These are phyloP conservation scores for Chaetogeoica ovagalla DNA, from an alignment of 2,888 invertebrate species.

Conservation along the genomic window DNA sequence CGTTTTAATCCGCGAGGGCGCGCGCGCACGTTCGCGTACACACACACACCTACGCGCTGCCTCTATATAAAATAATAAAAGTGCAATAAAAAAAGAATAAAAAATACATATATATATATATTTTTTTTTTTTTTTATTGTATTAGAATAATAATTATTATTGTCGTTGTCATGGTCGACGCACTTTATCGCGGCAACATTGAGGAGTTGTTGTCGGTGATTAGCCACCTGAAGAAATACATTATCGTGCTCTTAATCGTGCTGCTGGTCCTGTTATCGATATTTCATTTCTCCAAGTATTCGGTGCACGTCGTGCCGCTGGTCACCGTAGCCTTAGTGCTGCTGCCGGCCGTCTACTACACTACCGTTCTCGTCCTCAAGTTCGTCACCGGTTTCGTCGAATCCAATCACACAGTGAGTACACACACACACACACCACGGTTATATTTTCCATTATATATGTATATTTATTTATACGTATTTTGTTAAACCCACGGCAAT, in stretches of 20 bases:
- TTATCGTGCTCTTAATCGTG: constrained; percentile 27
- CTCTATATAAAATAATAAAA: too few species aligned
- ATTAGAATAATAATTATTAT: neutral
- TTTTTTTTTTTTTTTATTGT: neutral
- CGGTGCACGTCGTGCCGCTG: constrained; percentile 31
- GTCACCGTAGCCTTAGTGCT: constrained; percentile 29
- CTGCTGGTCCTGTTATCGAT: constrained; percentile 36
- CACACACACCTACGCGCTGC: too few species aligned
- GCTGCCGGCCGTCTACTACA: constrained; percentile 41
- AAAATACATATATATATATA: too few species aligned
- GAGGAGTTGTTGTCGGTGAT: constrained; percentile 34
- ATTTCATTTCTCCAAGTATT: constrained; percentile 33
- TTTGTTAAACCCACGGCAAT: too few species aligned
- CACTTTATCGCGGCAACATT: constrained; percentile 41
- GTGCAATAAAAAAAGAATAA: too few species aligned
- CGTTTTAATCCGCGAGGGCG: too few species aligned
- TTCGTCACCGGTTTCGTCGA: neutral
- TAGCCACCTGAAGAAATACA: constrained; percentile 35
- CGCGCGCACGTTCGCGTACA: too few species aligned
- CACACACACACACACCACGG: too few species aligned
- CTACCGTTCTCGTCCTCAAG: constrained; percentile 26
- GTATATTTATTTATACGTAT: too few species aligned
- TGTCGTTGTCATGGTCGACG: constrained; percentile 43
- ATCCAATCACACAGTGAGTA: constrained; percentile 35
- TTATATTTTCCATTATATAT: too few species aligned